Conservation (phyloP, 2,113 vertebrate species). For the Prolemur simus region DNA sequence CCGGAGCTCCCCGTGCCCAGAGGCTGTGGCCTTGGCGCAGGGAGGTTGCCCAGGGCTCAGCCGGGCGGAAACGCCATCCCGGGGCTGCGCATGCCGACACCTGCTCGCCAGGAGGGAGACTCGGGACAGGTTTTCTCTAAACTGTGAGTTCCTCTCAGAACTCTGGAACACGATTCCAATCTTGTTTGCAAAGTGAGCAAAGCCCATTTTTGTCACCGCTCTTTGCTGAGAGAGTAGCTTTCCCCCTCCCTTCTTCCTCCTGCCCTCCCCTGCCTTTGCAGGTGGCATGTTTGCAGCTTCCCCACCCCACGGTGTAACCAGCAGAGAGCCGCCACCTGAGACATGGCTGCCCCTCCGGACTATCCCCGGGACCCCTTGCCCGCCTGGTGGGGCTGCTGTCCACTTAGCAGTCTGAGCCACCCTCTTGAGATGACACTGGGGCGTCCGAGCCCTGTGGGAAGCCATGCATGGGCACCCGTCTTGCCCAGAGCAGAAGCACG, state of each 20-base stretch:
- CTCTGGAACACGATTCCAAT: too few relatives aligned
- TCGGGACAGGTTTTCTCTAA: too few relatives aligned
- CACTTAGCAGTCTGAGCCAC: not conserved
- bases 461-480: not conserved
- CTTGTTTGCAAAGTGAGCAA: too few relatives aligned
- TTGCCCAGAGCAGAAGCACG: too few relatives aligned
- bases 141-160: not conserved
- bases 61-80: accelerated
- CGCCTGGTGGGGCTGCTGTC: not conserved
- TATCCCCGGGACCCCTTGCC: not conserved
- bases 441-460: not conserved
- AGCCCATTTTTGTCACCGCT: too few relatives aligned
- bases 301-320: too few relatives aligned
- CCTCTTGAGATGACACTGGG: not conserved
- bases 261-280: not conserved
- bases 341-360: not conserved
- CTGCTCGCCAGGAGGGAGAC: not conserved
- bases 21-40: not conserved
- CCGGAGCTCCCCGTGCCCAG: too few relatives aligned
- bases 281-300: not conserved
- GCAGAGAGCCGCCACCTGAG: not conserved
- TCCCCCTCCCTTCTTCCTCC: not conserved
- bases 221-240: not conserved
- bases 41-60: accelerated
- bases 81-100: accelerated